These are phyloP conservation scores for Hymenochirus boettgeri DNA, from an alignment of 2,113 vertebrate species.

Conservation along the genomic window DNA sequence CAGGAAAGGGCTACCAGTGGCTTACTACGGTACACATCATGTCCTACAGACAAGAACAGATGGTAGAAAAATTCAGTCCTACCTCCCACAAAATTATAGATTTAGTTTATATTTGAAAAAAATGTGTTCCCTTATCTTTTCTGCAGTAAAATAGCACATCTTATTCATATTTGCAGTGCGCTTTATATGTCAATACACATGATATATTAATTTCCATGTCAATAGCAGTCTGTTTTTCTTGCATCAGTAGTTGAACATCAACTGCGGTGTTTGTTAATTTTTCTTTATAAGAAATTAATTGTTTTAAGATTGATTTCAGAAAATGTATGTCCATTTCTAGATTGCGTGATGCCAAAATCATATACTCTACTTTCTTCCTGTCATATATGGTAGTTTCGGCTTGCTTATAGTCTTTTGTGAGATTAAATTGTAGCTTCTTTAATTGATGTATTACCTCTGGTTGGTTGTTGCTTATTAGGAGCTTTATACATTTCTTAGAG, in stretches of 20 bases:
- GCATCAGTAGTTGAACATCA: not conserved
- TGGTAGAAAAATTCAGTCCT: too few relatives aligned
- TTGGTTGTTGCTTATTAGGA: conserved; percentile 9
- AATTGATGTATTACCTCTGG: conserved; percentile 13
- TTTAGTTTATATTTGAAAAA: too few relatives aligned
- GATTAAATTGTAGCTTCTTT: conserved; percentile 15
- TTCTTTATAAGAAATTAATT: not conserved
- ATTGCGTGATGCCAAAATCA: not conserved
- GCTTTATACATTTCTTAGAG: conserved; percentile 9
- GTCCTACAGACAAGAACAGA: too few relatives aligned
- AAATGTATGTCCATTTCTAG: not conserved
- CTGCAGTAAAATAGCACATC: too few relatives aligned
- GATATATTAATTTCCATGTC: too few relatives aligned
- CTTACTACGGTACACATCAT: too few relatives aligned
- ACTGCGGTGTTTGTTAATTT: not conserved
- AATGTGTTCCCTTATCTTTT: too few relatives aligned
- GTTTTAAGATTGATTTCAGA: not conserved
- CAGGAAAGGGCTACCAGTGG: too few relatives aligned
- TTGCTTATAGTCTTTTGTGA: conserved; percentile 13
- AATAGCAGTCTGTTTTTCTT: too few relatives aligned
- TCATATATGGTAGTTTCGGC: conserved; percentile 16
- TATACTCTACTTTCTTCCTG: conserved; percentile 1
- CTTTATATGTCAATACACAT: too few relatives aligned
- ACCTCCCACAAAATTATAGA: too few relatives aligned
- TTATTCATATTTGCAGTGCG: too few relatives aligned